Evolutionary conservation across 2,797 vertebrate genomes (phyloP).

Genomic region (Margarornis squamiger): DNA sequence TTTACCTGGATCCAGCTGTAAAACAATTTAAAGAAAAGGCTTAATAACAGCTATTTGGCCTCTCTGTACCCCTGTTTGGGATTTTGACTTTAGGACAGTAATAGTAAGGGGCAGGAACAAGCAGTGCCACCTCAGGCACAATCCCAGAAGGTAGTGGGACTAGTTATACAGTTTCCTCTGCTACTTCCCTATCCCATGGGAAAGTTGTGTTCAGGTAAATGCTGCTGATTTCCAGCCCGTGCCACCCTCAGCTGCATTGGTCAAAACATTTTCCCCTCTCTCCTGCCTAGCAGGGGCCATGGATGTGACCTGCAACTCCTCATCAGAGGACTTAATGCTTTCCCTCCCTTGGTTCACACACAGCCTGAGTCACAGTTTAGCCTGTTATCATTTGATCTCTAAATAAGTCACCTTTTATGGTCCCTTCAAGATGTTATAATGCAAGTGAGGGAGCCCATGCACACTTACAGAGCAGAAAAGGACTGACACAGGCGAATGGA

Average conservation of each 20-base stretch:
- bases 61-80: neutral
- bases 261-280: neutral
- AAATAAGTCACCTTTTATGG: neutral
- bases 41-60: neutral
- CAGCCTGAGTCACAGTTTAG: neutral
- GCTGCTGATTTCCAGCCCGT: neutral
- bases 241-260: neutral
- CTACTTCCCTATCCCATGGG: neutral
- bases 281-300: neutral
- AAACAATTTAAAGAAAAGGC: constrained; percentile 32
- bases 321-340: neutral
- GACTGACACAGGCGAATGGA: neutral
- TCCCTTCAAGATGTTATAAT: neutral
- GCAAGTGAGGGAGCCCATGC: neutral
- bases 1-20: constrained; percentile 89
- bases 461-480: neutral
- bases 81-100: neutral
- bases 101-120: neutral
- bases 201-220: neutral
- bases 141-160: neutral
- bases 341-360: neutral
- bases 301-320: neutral
- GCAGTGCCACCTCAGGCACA: neutral
- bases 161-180: neutral
- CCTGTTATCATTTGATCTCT: neutral